phyloP scores from a whole-genome alignment of 2,797 vertebrate species.

The Cirrhinus mrigala region DNA sequence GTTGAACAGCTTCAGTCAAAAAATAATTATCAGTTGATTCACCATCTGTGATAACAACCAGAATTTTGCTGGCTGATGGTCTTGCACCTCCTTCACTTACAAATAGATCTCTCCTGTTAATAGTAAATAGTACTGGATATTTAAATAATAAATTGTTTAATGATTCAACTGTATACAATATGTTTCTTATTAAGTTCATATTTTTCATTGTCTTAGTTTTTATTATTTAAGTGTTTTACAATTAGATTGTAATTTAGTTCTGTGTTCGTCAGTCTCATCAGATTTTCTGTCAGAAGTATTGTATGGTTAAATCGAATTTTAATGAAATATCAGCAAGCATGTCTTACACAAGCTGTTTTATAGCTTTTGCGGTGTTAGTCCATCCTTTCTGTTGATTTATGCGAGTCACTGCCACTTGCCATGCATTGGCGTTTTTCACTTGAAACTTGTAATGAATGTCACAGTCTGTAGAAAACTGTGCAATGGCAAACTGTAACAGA shows the following conservation, averaged over 20 bases:
- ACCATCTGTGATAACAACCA: constrained; percentile 80
- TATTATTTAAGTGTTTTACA: neutral
- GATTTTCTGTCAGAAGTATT: neutral
- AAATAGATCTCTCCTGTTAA: constrained; percentile 63
- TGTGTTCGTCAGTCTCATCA: neutral
- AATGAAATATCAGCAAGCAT: neutral
- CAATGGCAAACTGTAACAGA: constrained; percentile 71
- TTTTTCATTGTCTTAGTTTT: neutral
- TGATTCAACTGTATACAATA: neutral
- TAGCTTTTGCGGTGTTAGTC: constrained; percentile 68
- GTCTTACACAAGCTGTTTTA: constrained; percentile 70
- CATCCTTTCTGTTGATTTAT: accelerated
- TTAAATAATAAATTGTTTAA: neutral
- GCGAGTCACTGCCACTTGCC: accelerated
- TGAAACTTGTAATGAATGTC: constrained; percentile 56
- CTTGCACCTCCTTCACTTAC: neutral
- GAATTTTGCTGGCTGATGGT: constrained; percentile 63
- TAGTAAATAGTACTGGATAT: neutral
- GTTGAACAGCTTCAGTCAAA: accelerated
- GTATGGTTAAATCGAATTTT: neutral
- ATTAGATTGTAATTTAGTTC: neutral
- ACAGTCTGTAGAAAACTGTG: constrained; percentile 39
- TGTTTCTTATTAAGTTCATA: neutral
- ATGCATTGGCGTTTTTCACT: accelerated
- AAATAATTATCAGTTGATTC: accelerated